Percentiles rank a stretch among this genome's conserved stretches.
phyloP scores from a whole-genome alignment of 2,888 invertebrate genomes.

The Monopis laevigella region DNA sequence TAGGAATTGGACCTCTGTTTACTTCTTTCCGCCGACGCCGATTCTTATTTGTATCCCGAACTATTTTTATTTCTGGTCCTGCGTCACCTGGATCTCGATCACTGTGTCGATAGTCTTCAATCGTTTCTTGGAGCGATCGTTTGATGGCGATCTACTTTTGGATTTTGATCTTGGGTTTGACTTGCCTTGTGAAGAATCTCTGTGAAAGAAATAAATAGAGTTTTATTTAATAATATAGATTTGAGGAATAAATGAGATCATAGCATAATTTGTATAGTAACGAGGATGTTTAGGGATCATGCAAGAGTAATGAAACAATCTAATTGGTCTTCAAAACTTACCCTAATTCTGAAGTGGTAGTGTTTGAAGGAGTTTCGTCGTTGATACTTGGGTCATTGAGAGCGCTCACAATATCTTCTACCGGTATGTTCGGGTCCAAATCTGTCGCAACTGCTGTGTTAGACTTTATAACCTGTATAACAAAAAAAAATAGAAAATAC shows the following conservation, averaged over 20 bases:
- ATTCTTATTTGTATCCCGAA: conserved; percentile 30
- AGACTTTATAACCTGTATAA: conserved; percentile 67
- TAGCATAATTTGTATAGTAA: too few relatives aligned
- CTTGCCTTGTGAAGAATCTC: conserved; percentile 33
- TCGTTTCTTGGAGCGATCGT: not conserved
- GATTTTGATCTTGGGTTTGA: conserved; percentile 37
- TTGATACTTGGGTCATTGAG: conserved; percentile 61
- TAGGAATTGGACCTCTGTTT: conserved; percentile 50
- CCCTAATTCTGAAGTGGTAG: not conserved
- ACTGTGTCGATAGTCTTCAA: not conserved
- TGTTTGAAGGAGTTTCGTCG: conserved; percentile 25
- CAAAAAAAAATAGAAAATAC: not conserved
- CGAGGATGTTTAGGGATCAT: too few relatives aligned
- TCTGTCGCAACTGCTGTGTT: conserved; percentile 70
- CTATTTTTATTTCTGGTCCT: conserved; percentile 17
- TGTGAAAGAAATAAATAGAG: too few relatives aligned
- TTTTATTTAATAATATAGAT: too few relatives aligned
- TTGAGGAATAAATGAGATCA: too few relatives aligned
- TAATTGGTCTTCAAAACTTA: not conserved
- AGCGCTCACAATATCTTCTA: conserved; percentile 73
- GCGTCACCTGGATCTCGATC: conserved; percentile 26
- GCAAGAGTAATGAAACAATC: too few relatives aligned
- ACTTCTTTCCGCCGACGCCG: conserved; percentile 29
- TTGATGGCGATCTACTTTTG: conserved; percentile 27
- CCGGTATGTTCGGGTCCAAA: conserved; percentile 70